Evolutionary conservation across 2,888 invertebrate genomes (phyloP).

Genomic region (Formica aserva): DNA sequence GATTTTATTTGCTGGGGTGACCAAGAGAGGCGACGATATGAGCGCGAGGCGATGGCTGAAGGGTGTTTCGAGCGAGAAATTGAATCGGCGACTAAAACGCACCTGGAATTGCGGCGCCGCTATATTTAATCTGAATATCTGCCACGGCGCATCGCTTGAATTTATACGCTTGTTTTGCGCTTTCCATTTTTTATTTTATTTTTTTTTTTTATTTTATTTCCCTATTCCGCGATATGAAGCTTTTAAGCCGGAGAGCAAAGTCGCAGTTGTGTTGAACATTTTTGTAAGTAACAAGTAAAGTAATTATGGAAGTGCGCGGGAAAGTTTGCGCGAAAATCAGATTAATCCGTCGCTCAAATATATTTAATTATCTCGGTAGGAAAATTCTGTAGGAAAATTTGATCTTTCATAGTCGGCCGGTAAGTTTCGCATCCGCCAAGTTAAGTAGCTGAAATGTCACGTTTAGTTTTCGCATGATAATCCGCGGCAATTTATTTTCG

Average conservation of each 20-base stretch:
- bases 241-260: neutral
- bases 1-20: constrained; percentile 47
- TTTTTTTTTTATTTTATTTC: constrained; percentile 1
- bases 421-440: neutral
- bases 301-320: constrained; percentile 26
- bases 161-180: constrained; percentile 26
- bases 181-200: neutral
- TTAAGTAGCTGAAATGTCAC: neutral
- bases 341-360: constrained; percentile 34
- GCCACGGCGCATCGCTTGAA: constrained; percentile 1
- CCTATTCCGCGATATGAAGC: neutral
- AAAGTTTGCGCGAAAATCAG: constrained; percentile 19
- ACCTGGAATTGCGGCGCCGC: constrained; percentile 2
- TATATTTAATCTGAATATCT: constrained; percentile 28
- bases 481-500: neutral
- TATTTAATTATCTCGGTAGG: constrained; percentile 8
- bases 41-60: neutral
- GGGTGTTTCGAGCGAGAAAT: constrained; percentile 40
- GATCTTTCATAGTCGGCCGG: neutral
- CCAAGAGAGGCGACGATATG: constrained; percentile 24
- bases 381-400: constrained; percentile 35
- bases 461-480: constrained; percentile 1
- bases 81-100: constrained; percentile 45
- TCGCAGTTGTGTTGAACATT: constrained; percentile 23
- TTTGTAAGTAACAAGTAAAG: constrained; percentile 26